A percentile compares a stretch with the other conserved stretches of the same genome.
Evolutionary conservation across 2,888 invertebrate species (phyloP).

Genomic region (Caenorhabditis becei): DNA sequence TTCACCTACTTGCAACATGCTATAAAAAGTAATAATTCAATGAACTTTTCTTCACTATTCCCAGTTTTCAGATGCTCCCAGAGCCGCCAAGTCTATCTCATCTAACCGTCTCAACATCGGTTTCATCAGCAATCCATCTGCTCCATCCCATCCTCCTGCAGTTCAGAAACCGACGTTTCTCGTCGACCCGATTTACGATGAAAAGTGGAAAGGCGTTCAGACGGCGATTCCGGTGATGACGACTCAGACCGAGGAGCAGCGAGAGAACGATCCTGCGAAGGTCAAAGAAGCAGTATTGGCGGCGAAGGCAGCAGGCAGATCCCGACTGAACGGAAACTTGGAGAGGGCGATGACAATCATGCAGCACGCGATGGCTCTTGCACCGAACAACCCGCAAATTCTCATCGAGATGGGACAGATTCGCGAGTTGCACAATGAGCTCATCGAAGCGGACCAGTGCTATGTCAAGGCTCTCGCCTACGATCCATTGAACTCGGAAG

Average conservation of each 20-base stretch:
- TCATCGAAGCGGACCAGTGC: conserved; percentile 92
- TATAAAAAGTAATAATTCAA: conserved; percentile 24
- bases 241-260: conserved; percentile 34
- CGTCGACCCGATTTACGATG: conserved; percentile 58
- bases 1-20: conserved; percentile 22
- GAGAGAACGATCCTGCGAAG: conserved; percentile 56
- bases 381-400: conserved; percentile 93
- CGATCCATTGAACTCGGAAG: conserved; percentile 87
- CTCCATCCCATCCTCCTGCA: conserved; percentile 22
- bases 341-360: conserved; percentile 81
- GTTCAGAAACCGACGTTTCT: conserved; percentile 52
- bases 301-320: conserved; percentile 73
- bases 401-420: conserved; percentile 85
- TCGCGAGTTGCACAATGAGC: conserved; percentile 84
- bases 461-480: conserved; percentile 90
- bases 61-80: conserved; percentile 38
- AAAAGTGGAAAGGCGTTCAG: conserved; percentile 57
- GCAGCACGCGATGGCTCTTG: conserved; percentile 92
- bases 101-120: conserved; percentile 46
- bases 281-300: conserved; percentile 76
- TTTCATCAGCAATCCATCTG: conserved; percentile 33
- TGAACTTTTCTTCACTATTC: background rate
- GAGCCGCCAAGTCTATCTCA: background rate
- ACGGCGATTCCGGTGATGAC: conserved; percentile 53
- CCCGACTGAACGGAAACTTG: conserved; percentile 72